Evolutionary conservation across 2,797 vertebrate species (phyloP).

Genomic region (Tokudaia muenninki): DNA sequence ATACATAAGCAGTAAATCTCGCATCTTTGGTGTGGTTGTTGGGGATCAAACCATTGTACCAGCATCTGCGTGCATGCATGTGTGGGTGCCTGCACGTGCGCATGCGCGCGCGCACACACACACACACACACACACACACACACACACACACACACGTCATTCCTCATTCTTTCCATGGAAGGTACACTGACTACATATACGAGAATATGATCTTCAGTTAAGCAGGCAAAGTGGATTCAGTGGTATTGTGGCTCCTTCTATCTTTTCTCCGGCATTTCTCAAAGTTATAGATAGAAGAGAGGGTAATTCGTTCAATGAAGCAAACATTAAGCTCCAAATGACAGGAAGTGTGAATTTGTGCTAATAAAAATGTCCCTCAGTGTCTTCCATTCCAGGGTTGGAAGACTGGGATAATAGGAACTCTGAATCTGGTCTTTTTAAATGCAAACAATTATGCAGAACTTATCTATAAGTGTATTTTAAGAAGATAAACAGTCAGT

Average conservation of each 20-base stretch:
- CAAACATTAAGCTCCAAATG: background rate
- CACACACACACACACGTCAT: background rate
- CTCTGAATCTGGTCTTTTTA: constrained; percentile 7
- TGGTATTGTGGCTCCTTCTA: background rate
- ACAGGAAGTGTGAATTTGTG: background rate
- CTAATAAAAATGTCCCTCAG: background rate
- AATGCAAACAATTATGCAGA: background rate
- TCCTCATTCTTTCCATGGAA: background rate
- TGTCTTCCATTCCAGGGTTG: background rate
- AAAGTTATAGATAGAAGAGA: constrained; percentile 43
- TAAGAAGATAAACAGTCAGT: constrained; percentile 23
- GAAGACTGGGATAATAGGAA: background rate
- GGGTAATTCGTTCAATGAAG: background rate
- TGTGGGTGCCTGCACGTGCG: fast-evolving
- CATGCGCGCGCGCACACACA: too few species aligned
- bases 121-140: too few species aligned
- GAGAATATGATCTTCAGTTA: background rate
- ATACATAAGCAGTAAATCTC: background rate
- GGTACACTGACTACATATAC: background rate
- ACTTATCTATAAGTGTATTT: constrained; percentile 16
- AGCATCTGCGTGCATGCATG: background rate
- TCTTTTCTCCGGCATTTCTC: constrained; percentile 22
- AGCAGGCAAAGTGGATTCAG: background rate
- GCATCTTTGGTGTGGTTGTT: background rate
- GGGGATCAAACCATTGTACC: fast-evolving